Conservation (phyloP, 2,797 vertebrate genomes). For the Eleutherodactylus coqui region DNA sequence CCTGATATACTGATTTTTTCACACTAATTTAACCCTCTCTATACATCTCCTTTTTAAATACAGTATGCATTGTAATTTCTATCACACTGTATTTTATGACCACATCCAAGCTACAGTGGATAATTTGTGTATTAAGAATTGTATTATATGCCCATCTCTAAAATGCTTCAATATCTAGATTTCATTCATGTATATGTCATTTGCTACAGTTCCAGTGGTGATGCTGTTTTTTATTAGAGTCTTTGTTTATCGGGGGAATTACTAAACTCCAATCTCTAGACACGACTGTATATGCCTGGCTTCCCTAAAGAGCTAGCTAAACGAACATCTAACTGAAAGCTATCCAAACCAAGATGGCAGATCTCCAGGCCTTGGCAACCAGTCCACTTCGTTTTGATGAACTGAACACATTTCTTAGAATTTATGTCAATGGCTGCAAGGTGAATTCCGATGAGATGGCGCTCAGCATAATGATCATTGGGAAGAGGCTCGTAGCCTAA, state of each 20-base stretch:
- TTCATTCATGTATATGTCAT: neutral
- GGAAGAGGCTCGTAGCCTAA: neutral
- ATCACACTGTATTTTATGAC: neutral
- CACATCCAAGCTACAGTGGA: neutral
- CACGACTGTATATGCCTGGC: neutral
- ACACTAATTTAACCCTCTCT: too few species aligned
- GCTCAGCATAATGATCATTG: neutral
- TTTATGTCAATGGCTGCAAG: neutral
- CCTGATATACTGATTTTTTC: too few species aligned
- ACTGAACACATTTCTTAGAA: constrained; percentile 30
- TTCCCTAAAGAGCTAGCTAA: constrained; percentile 6
- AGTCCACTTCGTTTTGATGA: constrained; percentile 5
- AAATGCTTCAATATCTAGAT: neutral
- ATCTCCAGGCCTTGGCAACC: constrained; percentile 4
- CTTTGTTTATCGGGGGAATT: neutral
- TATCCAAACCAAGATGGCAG: constrained; percentile 20
- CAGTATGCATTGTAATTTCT: too few species aligned
- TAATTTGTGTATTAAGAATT: neutral
- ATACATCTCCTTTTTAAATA: too few species aligned
- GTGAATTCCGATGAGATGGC: neutral
- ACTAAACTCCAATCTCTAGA: neutral
- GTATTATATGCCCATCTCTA: neutral
- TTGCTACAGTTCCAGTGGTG: neutral
- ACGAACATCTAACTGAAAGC: constrained; percentile 1
- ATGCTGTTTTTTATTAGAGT: neutral